A percentile compares a stretch with the other conserved stretches of the same genome.
Evolutionary conservation across 2,888 invertebrate species (phyloP).

Genomic region (Himalopsyche kuldschensis): DNA sequence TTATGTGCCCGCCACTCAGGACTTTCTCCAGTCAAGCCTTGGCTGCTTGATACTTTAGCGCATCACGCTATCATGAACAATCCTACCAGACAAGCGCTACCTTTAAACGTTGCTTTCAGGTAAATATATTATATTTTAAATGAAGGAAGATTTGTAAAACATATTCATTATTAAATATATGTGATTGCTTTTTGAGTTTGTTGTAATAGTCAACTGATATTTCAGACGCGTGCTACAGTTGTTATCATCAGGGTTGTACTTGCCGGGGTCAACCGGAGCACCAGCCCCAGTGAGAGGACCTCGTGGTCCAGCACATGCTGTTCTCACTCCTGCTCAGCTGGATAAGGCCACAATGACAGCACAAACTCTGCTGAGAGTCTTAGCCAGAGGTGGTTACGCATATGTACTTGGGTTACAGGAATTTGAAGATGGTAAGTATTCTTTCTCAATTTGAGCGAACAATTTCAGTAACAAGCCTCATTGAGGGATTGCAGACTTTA

Average conservation of each 20-base stretch:
- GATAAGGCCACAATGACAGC: conserved; percentile 93
- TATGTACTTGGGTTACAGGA: conserved; percentile 75
- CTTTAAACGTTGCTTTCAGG: conserved; percentile 89
- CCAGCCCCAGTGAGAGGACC: conserved; percentile 92
- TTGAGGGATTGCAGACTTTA: neutral
- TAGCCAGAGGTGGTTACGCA: conserved; percentile 91
- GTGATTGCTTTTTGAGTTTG: no score
- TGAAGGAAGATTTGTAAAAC: no score
- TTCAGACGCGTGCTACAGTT: conserved; percentile 81
- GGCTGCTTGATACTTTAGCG: conserved; percentile 95
- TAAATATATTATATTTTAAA: neutral
- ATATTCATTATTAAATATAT: no score
- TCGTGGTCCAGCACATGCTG: conserved; percentile 76
- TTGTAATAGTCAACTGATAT: no score
- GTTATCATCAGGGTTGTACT: conserved; percentile 89
- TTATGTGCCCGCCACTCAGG: conserved; percentile 87
- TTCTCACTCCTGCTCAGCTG: conserved; percentile 87
- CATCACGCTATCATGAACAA: conserved; percentile 97
- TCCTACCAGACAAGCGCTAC: conserved; percentile 87
- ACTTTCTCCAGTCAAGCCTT: conserved; percentile 87
- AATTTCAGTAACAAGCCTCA: neutral
- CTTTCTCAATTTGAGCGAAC: neutral
- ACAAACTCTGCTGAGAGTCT: conserved; percentile 87
- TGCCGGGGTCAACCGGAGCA: conserved; percentile 91
- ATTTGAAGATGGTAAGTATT: conserved; percentile 53